These are phyloP conservation scores for Mactromeris polynyma DNA, from an alignment of 2,888 invertebrate genomes.

Conservation along the genomic window DNA sequence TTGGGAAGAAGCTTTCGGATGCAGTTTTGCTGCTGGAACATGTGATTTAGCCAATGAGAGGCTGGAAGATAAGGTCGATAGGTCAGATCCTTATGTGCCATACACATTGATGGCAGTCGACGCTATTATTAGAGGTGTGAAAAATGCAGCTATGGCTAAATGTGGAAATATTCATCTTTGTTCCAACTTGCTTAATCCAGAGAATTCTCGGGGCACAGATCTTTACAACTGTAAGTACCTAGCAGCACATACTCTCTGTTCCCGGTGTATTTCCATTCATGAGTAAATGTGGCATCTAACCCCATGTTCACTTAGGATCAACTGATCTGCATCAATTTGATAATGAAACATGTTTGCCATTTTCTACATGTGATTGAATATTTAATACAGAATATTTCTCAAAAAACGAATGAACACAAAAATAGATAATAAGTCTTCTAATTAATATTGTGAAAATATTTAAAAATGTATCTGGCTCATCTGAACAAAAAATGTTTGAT, in stretches of 20 bases:
- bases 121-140: slow-evolving; percentile 75
- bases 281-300: too few species aligned
- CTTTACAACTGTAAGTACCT: slow-evolving; percentile 42
- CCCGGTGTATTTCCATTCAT: neutral
- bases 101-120: slow-evolving; percentile 80
- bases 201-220: slow-evolving; percentile 31
- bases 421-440: too few species aligned
- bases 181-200: slow-evolving; percentile 70
- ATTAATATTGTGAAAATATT: too few species aligned
- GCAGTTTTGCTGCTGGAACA: slow-evolving; percentile 57
- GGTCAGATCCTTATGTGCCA: slow-evolving; percentile 71
- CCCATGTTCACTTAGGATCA: too few species aligned
- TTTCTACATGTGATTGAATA: too few species aligned
- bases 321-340: too few species aligned
- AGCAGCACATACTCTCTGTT: neutral
- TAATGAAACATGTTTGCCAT: too few species aligned
- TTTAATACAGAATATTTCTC: too few species aligned
- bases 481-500: too few species aligned
- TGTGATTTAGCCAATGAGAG: slow-evolving; percentile 47
- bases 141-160: slow-evolving; percentile 55
- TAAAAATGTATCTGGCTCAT: too few species aligned
- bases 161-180: slow-evolving; percentile 67
- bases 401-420: too few species aligned
- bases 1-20: slow-evolving; percentile 75
- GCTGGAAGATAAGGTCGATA: slow-evolving; percentile 37